Evolutionary conservation across 1,140 invertebrate genomes (phyloP).

Genomic region (Frieseomelitta varia): DNA sequence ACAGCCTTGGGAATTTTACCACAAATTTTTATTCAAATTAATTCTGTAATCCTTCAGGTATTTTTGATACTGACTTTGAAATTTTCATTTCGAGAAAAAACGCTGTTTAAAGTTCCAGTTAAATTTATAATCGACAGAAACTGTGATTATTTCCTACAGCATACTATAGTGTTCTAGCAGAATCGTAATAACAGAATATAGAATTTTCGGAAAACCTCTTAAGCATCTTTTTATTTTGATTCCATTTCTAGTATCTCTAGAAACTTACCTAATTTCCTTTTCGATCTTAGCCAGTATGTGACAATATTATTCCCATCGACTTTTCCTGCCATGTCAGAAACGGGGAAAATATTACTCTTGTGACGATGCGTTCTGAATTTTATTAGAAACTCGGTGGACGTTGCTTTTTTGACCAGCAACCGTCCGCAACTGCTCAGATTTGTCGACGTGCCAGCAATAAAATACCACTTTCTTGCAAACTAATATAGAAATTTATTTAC

Average conservation of each 20-base stretch:
- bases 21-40: too few relatives aligned
- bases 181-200: too few relatives aligned
- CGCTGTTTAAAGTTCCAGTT: too few relatives aligned
- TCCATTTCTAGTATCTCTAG: too few relatives aligned
- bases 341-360: conserved; percentile 9
- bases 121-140: too few relatives aligned
- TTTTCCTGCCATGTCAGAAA: conserved; percentile 34
- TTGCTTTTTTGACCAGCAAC: conserved; percentile 13
- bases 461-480: conserved; percentile 30
- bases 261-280: conserved; percentile 32
- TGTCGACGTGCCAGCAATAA: conserved; percentile 23
- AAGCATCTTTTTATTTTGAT: neutral
- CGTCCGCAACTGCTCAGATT: conserved; percentile 22
- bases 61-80: too few relatives aligned
- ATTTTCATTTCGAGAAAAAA: too few relatives aligned
- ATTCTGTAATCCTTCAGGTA: too few relatives aligned
- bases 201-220: too few relatives aligned
- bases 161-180: too few relatives aligned
- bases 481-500: neutral
- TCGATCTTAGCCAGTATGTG: conserved; percentile 54
- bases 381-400: conserved; percentile 21
- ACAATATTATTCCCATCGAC: conserved; percentile 20
- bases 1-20: too few relatives aligned
- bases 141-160: too few relatives aligned
- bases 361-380: conserved; percentile 45